Conservation (phyloP, 2,113 vertebrate genomes). For the Columbina picui region DNA sequence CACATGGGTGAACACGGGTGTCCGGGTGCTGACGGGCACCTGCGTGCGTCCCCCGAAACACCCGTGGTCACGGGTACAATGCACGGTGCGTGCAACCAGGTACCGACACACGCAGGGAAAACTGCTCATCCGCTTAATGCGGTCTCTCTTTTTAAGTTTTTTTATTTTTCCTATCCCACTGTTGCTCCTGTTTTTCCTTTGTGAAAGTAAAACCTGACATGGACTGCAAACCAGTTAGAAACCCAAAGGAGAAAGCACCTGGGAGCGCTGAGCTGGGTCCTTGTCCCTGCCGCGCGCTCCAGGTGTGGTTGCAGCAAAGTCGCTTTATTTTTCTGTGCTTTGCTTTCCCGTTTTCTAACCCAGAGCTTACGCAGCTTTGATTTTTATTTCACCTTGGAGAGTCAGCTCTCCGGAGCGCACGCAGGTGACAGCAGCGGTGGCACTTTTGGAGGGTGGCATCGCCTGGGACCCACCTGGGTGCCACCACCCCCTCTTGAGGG, state of each 20-base stretch:
- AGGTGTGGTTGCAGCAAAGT: fast-evolving
- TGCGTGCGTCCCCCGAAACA: fast-evolving
- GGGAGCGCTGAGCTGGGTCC: background rate
- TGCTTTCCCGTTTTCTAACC: background rate
- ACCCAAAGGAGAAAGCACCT: background rate
- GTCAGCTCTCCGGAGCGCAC: background rate
- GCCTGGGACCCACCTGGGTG: fast-evolving
- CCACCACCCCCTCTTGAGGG: fast-evolving
- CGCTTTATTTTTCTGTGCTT: background rate
- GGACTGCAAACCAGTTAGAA: background rate
- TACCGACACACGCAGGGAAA: fast-evolving
- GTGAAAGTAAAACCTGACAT: background rate
- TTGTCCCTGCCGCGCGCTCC: fast-evolving
- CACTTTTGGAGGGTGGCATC: background rate
- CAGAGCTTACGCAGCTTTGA: fast-evolving
- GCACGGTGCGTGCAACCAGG: background rate
- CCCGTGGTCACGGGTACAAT: fast-evolving
- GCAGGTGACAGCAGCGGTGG: background rate
- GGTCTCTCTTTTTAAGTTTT: background rate
- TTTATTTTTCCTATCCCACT: background rate
- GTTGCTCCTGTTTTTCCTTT: background rate
- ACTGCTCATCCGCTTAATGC: background rate
- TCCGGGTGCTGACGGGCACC: fast-evolving
- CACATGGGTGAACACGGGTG: fast-evolving
- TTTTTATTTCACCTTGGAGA: background rate